phyloP scores from a whole-genome alignment of 2,888 invertebrate species.

The Oasisia sp. region DNA sequence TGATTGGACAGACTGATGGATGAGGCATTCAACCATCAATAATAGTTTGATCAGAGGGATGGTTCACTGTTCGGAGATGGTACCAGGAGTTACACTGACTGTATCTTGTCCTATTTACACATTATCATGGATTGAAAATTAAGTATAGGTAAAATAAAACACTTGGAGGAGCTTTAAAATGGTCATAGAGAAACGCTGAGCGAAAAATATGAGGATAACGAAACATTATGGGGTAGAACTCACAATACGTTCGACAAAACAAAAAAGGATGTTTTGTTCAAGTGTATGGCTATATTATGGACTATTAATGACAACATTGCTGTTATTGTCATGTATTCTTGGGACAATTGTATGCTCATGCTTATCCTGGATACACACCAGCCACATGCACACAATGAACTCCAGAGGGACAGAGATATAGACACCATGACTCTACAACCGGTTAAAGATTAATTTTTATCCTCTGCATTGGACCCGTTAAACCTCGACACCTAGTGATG shows the following conservation, averaged over 20 bases:
- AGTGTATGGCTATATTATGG: no score
- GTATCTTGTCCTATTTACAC: neutral
- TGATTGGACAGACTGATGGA: neutral
- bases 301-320: no score
- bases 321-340: no score
- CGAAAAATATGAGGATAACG: neutral
- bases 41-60: neutral
- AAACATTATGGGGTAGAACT: neutral
- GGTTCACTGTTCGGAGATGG: neutral
- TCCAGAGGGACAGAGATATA: no score
- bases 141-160: neutral
- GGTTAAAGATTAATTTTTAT: no score
- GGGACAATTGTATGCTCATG: no score
- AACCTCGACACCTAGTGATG: no score
- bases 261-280: no score
- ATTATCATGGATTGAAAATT: neutral
- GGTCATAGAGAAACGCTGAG: neutral
- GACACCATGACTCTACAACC: no score
- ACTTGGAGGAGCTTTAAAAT: neutral
- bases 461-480: no score
- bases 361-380: no score
- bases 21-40: slow-evolving; percentile 1
- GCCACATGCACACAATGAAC: no score
- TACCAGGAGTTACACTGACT: neutral
- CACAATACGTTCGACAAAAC: neutral